These are phyloP conservation scores for Eptesicus fuscus DNA, from an alignment of 2,113 vertebrate species.

Conservation along the genomic window DNA sequence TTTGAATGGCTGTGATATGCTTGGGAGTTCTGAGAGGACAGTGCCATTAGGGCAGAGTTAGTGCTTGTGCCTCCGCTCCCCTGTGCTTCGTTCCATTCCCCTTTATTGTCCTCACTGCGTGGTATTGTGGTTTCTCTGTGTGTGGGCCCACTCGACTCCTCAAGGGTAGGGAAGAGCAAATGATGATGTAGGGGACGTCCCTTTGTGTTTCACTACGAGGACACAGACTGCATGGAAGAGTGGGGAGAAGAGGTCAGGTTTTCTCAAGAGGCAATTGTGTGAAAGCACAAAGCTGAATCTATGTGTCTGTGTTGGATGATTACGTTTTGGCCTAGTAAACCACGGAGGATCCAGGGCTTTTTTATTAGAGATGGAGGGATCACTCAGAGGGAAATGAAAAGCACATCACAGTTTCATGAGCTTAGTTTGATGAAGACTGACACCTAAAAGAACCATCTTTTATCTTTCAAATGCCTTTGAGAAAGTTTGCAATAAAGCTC, in stretches of 20 bases:
- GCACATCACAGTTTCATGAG: background rate
- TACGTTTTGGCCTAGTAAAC: background rate
- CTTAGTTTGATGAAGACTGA: background rate
- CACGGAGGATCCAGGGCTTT: background rate
- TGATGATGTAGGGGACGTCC: background rate
- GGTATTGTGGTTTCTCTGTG: background rate
- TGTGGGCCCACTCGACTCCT: background rate
- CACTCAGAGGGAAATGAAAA: background rate
- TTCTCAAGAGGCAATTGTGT: background rate
- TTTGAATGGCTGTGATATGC: background rate
- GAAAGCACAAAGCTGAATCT: background rate
- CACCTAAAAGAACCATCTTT: background rate
- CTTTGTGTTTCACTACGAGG: background rate
- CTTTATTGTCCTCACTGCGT: background rate
- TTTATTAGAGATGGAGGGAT: background rate
- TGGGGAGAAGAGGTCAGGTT: background rate
- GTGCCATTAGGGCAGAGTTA: background rate
- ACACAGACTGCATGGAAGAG: background rate
- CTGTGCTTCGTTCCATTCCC: background rate
- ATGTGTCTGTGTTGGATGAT: background rate
- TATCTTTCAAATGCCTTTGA: constrained; percentile 11
- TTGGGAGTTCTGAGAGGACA: background rate
- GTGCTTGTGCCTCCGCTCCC: background rate
- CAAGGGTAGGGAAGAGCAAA: background rate
- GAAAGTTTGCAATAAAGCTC: background rate